Conservation (phyloP, 2,113 vertebrate species). For the Tympanuchus pallidicinctus region DNA sequence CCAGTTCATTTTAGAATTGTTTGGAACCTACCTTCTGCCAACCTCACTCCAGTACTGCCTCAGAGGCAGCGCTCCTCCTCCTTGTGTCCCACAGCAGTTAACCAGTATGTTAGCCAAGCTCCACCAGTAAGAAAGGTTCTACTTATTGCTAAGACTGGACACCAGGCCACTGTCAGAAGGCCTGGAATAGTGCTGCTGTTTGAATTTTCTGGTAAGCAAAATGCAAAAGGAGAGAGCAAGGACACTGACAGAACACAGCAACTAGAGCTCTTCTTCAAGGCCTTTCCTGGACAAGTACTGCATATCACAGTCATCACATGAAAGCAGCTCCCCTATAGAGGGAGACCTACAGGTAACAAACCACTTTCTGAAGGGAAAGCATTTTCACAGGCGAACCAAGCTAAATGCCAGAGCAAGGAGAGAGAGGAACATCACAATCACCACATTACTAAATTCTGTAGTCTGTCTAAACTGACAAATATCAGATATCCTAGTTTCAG, state of each 20-base stretch:
- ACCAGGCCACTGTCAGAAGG: not conserved
- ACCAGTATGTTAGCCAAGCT: not conserved
- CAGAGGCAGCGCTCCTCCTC: not conserved
- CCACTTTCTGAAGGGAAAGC: not conserved
- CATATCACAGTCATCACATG: not conserved
- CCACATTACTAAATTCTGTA: not conserved
- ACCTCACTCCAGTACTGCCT: not conserved
- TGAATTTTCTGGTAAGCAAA: not conserved
- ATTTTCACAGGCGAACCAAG: not conserved
- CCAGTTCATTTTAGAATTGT: not conserved
- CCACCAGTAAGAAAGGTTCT: not conserved
- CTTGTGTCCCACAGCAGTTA: not conserved
- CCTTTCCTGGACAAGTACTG: not conserved
- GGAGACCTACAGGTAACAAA: not conserved
- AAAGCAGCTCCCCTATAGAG: not conserved
- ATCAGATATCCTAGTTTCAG: not conserved
- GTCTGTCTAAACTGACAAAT: not conserved
- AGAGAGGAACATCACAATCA: fast-evolving
- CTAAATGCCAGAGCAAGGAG: not conserved
- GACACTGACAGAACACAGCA: not conserved
- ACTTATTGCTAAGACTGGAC: not conserved
- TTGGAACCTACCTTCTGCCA: not conserved
- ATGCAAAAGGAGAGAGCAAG: not conserved
- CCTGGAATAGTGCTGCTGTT: not conserved
- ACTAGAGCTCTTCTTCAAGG: not conserved